These are phyloP conservation scores for Echinarachnius parma DNA, from an alignment of 53 echinoderm and acorn worm species.

Conservation along the genomic window DNA sequence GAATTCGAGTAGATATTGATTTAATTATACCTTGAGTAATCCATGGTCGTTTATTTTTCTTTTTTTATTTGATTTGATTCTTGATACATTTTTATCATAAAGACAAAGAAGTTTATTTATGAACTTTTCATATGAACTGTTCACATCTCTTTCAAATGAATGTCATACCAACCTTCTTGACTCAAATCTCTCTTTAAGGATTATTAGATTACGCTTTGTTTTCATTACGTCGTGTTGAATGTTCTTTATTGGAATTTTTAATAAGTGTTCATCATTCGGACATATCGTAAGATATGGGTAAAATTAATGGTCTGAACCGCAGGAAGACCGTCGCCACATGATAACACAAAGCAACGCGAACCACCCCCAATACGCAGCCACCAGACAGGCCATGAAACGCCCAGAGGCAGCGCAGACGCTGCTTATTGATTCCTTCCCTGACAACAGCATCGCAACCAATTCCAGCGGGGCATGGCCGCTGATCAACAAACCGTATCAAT, in stretches of 20 bases:
- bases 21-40: slow-evolving; percentile 9
- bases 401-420: too few relatives aligned
- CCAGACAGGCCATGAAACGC: too few relatives aligned
- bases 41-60: slow-evolving; percentile 1
- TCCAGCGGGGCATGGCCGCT: too few relatives aligned
- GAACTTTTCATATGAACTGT: neutral
- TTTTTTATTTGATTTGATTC: neutral
- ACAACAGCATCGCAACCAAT: too few relatives aligned
- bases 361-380: too few relatives aligned
- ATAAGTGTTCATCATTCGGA: neutral
- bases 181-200: neutral
- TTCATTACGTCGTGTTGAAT: slow-evolving; percentile 4
- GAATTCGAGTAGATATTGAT: neutral
- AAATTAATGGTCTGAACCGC: too few relatives aligned
- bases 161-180: neutral
- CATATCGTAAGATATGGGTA: neutral
- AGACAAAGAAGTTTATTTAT: slow-evolving; percentile 1
- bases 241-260: neutral
- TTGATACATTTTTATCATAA: slow-evolving; percentile 4
- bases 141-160: neutral
- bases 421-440: too few relatives aligned
- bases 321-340: too few relatives aligned
- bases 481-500: too few relatives aligned
- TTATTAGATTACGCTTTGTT: slow-evolving; percentile 4
- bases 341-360: too few relatives aligned